Evolutionary conservation across 2,113 vertebrate species (phyloP).

Genomic region (Peromyscus polionotus): DNA sequence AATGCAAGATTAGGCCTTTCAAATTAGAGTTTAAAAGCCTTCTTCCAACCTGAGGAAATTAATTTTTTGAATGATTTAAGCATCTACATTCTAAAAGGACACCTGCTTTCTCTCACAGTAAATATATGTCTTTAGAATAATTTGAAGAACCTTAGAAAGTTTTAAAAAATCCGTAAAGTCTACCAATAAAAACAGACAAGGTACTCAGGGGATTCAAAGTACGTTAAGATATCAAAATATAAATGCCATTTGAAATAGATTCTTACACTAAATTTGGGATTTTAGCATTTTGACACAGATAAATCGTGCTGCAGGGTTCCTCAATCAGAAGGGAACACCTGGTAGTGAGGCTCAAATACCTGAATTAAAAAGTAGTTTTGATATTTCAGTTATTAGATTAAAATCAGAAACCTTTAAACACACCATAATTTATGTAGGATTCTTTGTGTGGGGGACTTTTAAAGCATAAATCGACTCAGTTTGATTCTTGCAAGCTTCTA

Average conservation of each 20-base stretch:
- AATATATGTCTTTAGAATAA: conserved; percentile 69
- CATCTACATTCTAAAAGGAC: conserved; percentile 57
- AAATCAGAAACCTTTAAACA: conserved; percentile 85
- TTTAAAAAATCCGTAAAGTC: conserved; percentile 66
- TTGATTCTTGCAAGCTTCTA: conserved; percentile 84
- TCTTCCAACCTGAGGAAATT: conserved; percentile 71
- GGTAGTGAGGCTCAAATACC: conserved; percentile 75
- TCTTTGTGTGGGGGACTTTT: conserved; percentile 76
- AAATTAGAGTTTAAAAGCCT: conserved; percentile 72
- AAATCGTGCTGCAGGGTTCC: conserved; percentile 76
- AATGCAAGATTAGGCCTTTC: conserved; percentile 69
- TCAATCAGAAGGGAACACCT: conserved; percentile 83
- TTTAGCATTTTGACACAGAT: conserved; percentile 81
- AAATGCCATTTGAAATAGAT: conserved; percentile 80
- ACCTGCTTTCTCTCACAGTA: conserved; percentile 75
- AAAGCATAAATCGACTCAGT: conserved; percentile 81
- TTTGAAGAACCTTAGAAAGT: conserved; percentile 70
- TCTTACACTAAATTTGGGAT: conserved; percentile 72
- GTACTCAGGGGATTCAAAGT: conserved; percentile 72
- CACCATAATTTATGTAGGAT: conserved; percentile 79
- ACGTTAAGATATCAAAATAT: conserved; percentile 78
- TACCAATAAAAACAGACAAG: conserved; percentile 79
- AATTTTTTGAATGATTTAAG: conserved; percentile 72
- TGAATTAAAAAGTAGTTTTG: conserved; percentile 82
- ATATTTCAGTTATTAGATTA: conserved; percentile 84